Percentiles rank a stretch among this genome's conserved stretches.
Evolutionary conservation across 2,888 invertebrate species (phyloP).

Genomic region (Philopedon plagiatum): DNA sequence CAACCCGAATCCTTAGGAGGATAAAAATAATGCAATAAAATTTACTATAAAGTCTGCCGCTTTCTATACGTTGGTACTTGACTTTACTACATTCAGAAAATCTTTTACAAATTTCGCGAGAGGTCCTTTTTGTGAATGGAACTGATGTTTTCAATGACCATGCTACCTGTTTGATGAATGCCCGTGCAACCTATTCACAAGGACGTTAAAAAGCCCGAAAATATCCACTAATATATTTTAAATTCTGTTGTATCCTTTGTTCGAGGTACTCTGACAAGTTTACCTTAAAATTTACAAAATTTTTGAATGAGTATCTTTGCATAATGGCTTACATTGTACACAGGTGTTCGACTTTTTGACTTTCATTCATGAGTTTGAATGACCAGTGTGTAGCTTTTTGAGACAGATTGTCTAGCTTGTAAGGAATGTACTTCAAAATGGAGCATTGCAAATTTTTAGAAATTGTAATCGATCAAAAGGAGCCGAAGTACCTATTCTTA

Average conservation of each 20-base stretch:
- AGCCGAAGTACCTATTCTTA: too few relatives aligned
- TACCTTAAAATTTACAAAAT: constrained; percentile 31
- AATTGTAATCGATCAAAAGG: neutral
- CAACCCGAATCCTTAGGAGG: constrained; percentile 13
- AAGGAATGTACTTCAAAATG: constrained; percentile 18
- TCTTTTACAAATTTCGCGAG: constrained; percentile 52
- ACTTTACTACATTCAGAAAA: constrained; percentile 51
- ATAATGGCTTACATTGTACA: constrained; percentile 52
- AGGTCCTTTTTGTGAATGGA: constrained; percentile 53
- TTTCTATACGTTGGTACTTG: constrained; percentile 55
- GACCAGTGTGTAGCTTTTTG: constrained; percentile 14
- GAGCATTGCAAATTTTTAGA: constrained; percentile 26
- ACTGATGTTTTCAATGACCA: constrained; percentile 37
- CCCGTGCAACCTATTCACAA: constrained; percentile 39
- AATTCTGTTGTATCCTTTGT: constrained; percentile 55
- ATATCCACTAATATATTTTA: constrained; percentile 57
- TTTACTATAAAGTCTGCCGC: constrained; percentile 50
- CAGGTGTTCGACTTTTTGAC: constrained; percentile 53
- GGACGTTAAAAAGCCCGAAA: constrained; percentile 40
- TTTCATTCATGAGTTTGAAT: constrained; percentile 43
- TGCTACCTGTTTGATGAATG: constrained; percentile 48
- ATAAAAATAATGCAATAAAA: constrained; percentile 40
- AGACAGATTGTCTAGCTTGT: constrained; percentile 35
- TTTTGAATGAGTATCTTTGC: constrained; percentile 52
- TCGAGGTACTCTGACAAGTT: constrained; percentile 34